These are phyloP conservation scores for Hydractinia echinata DNA, from an alignment of 30 jellyfish, hydroid and myxozoan species.

Conservation along the genomic window DNA sequence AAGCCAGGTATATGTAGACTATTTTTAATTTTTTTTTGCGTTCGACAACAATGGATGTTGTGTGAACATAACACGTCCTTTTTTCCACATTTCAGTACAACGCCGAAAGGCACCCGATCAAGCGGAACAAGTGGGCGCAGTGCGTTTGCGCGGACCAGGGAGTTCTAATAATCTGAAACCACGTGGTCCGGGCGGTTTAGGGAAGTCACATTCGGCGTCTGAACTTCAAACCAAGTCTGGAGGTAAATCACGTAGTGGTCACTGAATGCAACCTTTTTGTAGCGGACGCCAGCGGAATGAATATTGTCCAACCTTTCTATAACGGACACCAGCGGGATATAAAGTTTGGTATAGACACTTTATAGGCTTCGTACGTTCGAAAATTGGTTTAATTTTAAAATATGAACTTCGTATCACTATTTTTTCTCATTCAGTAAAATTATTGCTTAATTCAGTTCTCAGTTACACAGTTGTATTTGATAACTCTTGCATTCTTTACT, in stretches of 20 bases:
- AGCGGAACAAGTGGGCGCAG: not conserved
- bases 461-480: too few species aligned
- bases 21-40: not conserved
- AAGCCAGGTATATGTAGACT: not conserved
- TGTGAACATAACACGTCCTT: not conserved
- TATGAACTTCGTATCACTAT: too few species aligned
- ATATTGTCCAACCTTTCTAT: not conserved
- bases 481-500: too few species aligned
- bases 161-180: slow-evolving; percentile 1
- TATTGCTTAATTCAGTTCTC: too few species aligned
- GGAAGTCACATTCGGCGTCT: slow-evolving; percentile 4
- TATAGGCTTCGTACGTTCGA: too few species aligned
- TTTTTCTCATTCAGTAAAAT: too few species aligned
- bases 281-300: not conserved
- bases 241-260: not conserved
- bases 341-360: too few species aligned
- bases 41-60: not conserved
- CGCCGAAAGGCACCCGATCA: not conserved
- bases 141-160: not conserved
- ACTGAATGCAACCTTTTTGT: not conserved
- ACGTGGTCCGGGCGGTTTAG: not conserved
- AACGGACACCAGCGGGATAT: not conserved
- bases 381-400: too few species aligned
- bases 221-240: not conserved
- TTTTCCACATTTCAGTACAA: not conserved